These are phyloP conservation scores for Suricata suricatta DNA, from an alignment of 2,113 vertebrate species.

Conservation along the genomic window DNA sequence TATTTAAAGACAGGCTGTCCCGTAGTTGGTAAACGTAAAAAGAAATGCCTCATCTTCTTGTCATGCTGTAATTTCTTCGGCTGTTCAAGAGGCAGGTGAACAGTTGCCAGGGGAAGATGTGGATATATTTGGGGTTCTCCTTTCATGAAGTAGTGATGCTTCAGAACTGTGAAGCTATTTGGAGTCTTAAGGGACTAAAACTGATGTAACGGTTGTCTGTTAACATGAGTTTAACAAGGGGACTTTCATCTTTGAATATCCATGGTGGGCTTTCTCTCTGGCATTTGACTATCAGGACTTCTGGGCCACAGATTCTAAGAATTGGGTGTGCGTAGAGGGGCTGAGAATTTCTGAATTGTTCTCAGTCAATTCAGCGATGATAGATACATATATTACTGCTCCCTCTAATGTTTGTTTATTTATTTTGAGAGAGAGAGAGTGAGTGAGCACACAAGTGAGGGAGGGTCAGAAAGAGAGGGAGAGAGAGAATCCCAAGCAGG, in stretches of 20 bases:
- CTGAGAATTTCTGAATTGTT: background rate
- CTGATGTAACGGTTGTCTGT: too few relatives aligned
- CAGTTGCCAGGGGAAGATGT: background rate
- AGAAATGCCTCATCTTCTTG: background rate
- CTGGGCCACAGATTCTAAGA: background rate
- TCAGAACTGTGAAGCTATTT: background rate
- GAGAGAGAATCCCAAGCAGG: too few relatives aligned
- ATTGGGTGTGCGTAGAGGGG: background rate
- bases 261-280: background rate
- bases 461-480: too few relatives aligned
- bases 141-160: background rate
- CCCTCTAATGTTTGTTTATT: too few relatives aligned
- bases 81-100: background rate
- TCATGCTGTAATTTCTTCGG: background rate
- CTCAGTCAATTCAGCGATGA: background rate
- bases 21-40: background rate
- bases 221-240: background rate
- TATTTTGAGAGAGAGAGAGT: too few relatives aligned
- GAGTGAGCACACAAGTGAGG: too few relatives aligned
- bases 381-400: background rate
- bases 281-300: background rate
- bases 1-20: background rate
- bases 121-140: background rate
- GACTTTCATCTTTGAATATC: background rate
- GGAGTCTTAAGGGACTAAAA: background rate